Base-by-base conservation (phyloP, 2,113 vertebrate species). In the Solenodon paradoxus region DNA sequence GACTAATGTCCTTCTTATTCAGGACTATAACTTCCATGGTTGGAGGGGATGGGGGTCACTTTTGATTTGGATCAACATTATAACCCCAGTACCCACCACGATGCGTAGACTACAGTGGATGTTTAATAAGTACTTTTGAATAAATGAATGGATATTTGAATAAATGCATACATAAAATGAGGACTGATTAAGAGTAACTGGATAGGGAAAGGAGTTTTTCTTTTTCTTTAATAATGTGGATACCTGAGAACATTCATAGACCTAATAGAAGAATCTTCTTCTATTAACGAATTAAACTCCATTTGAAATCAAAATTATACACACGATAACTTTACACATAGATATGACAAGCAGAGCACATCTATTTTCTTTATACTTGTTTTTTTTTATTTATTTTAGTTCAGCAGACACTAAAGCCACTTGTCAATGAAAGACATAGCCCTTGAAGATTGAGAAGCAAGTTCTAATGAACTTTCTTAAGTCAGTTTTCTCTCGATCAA, bases 221-320 rank as follows among this genome's bases (percentile, higher is more conserved):
- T 79, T 55, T 71, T 16, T n/a, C n/a, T n/a, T n/a, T n/a, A 59
- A 45, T 49, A 71, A 51, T 28, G 13, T 82, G 64, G 40, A 40
- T n/a, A 16, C 10, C 40, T 83, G 79, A 94, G 19, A 22, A 80
- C 9, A 55, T 83, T 63, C 40, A 86, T 38, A 55, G 28, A 17
- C 32, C 20, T 64, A 69, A 16, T 17, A 45, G 16, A 87, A 92
- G 78, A 72, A 78, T 40, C 24, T 82, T 71, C n/a, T 82, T 63
- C 45, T 51, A 30, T n/a, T n/a, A 85, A 49, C 35, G 20, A 7
- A 47, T 49, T 74, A 86, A 84, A 63, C 0, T 42, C 10, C 20
- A 40, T n/a, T 38, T 95, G 80, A 95, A 95, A 90, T 94, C 28
- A 95, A 93, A 93, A 90, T 77, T 64, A 57, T 19, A 88, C n/a